A percentile compares a stretch with the other conserved stretches of the same genome.
Evolutionary conservation across 2,113 vertebrate species (phyloP).

Genomic region (Mastomys natalensis): DNA sequence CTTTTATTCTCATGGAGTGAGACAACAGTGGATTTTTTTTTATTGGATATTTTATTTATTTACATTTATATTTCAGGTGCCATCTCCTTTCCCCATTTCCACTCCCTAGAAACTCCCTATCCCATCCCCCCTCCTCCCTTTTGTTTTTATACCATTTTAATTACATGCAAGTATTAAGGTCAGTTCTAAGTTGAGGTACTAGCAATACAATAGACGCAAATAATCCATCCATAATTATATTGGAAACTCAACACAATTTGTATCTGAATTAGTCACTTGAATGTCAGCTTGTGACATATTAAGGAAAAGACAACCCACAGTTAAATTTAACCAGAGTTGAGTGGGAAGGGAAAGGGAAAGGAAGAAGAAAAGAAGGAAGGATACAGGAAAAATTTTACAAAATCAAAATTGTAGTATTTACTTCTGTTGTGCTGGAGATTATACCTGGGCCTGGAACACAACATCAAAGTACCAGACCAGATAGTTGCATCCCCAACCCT

Average conservation of each 20-base stretch:
- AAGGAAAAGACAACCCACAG: neutral
- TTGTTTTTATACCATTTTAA: no score
- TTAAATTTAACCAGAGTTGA: neutral
- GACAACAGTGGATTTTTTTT: neutral
- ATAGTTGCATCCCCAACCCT: neutral
- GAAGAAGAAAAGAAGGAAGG: neutral
- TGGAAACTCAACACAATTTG: neutral
- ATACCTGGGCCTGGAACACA: neutral
- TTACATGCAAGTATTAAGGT: no score
- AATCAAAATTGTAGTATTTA: neutral
- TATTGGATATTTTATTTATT: no score
- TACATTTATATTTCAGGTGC: no score
- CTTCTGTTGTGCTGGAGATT: neutral
- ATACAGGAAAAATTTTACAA: neutral
- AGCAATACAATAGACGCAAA: no score
- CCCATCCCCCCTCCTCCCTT: no score
- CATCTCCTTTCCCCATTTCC: no score
- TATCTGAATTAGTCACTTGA: neutral
- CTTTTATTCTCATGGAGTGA: neutral
- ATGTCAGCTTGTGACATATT: neutral
- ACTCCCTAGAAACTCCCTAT: no score
- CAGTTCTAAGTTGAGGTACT: no score
- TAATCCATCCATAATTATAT: neutral
- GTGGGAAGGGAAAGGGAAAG: no score
- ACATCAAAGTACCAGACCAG: neutral